Percentiles rank a stretch among this genome's conserved stretches.
phyloP scores from a whole-genome alignment of 2,113 vertebrate genomes.

The Fregetta grallaria region DNA sequence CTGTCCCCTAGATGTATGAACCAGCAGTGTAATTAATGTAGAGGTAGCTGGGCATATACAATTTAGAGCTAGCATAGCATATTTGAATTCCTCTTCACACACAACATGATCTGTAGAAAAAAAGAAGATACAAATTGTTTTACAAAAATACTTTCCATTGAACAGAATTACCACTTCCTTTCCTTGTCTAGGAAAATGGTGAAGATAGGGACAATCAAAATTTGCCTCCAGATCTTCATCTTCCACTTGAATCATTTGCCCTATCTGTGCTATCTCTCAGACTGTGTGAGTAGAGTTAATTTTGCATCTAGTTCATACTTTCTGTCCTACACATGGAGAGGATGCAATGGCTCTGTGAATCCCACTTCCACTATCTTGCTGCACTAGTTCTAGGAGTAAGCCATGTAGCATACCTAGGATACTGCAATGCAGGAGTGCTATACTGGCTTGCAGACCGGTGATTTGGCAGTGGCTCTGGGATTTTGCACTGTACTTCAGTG shows the following conservation, averaged over 20 bases:
- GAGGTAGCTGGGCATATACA: conserved; percentile 96
- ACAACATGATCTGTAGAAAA: conserved; percentile 92
- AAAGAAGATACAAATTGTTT: not conserved
- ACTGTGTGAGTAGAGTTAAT: not conserved
- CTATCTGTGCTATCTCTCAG: not conserved
- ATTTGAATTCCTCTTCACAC: conserved; percentile 98
- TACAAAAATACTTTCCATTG: not conserved
- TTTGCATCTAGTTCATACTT: not conserved
- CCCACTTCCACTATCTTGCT: not conserved
- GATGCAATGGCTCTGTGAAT: not conserved
- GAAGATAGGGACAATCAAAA: not conserved
- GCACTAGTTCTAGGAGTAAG: not conserved
- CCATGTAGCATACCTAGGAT: not conserved
- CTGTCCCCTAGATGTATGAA: conserved; percentile 96
- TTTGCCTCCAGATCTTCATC: not conserved
- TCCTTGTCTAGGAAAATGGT: not conserved
- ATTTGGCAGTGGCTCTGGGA: not conserved
- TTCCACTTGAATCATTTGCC: not conserved
- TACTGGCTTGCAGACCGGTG: not conserved
- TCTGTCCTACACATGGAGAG: not conserved
- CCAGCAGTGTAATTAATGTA: conserved; percentile 92
- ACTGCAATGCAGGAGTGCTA: not conserved
- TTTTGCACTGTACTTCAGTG: not conserved
- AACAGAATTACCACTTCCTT: not conserved
- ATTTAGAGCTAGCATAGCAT: conserved; percentile 95